Evolutionary conservation across 2,888 invertebrate species (phyloP).

Genomic region (Drosophila longiperda): DNA sequence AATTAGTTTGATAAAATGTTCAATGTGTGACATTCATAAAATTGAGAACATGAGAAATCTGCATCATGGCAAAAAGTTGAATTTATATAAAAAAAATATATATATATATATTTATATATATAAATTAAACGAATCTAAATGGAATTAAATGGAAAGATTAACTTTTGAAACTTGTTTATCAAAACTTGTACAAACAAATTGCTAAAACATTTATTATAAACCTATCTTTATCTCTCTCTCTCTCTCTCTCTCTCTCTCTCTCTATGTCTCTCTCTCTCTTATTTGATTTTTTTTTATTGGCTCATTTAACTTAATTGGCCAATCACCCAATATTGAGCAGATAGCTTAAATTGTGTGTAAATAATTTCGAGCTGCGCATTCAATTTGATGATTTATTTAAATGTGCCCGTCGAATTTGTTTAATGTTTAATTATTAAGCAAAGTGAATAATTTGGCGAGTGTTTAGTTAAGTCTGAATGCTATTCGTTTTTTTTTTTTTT

Average conservation of each 20-base stretch:
- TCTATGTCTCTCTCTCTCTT: not conserved
- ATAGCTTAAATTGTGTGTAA: not conserved
- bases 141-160: not conserved
- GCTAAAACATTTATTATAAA: slow-evolving; percentile 32
- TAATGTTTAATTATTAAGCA: slow-evolving; percentile 71
- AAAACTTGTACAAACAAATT: slow-evolving; percentile 32
- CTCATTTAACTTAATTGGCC: slow-evolving; percentile 61
- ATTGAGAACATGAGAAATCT: slow-evolving; percentile 13
- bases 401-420: slow-evolving; percentile 68
- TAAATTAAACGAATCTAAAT: not conserved
- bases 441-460: slow-evolving; percentile 40
- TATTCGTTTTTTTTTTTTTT: slow-evolving; percentile 21
- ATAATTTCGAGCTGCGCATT: slow-evolving; percentile 17
- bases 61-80: not conserved
- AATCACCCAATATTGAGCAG: slow-evolving; percentile 30
- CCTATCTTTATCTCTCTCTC: slow-evolving; percentile 4
- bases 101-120: not conserved
- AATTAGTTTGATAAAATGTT: slow-evolving; percentile 69
- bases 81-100: not conserved
- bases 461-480: slow-evolving; percentile 13
- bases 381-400: slow-evolving; percentile 59
- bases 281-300: slow-evolving; percentile 42
- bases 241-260: not conserved
- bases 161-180: slow-evolving; percentile 36
- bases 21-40: slow-evolving; percentile 47